Percentiles rank a stretch among this genome's conserved stretches.
These are phyloP conservation scores for Papilio protenor DNA, from an alignment of 2,888 invertebrate species.

Conservation along the genomic window DNA sequence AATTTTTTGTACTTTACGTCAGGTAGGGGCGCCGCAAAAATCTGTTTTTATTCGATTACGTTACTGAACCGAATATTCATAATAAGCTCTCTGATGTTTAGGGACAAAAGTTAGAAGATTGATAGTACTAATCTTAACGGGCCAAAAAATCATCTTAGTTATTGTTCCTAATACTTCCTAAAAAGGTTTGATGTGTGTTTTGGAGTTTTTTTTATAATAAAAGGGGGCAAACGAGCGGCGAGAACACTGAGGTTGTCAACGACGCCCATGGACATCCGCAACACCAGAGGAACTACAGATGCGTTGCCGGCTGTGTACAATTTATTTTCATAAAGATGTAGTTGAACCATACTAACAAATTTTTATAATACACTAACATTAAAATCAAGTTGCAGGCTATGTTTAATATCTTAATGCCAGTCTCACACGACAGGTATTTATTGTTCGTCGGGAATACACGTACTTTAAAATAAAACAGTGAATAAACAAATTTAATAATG, in stretches of 20 bases:
- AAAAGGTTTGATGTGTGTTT: not conserved
- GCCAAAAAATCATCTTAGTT: not conserved
- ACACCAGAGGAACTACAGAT: too few relatives aligned
- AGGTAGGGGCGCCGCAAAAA: too few relatives aligned
- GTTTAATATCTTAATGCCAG: conserved; percentile 30
- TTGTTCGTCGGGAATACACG: conserved; percentile 11
- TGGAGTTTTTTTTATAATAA: too few relatives aligned
- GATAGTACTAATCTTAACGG: not conserved
- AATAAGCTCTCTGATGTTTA: not conserved
- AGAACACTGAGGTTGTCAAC: too few relatives aligned
- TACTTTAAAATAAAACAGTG: conserved; percentile 5
- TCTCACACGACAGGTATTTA: conserved; percentile 40
- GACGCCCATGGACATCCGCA: too few relatives aligned
- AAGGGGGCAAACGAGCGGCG: too few relatives aligned
- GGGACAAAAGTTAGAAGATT: not conserved
- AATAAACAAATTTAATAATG: conserved; percentile 16
- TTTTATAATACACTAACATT: conserved; percentile 17
- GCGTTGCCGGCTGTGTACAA: too few relatives aligned
- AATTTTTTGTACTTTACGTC: too few relatives aligned
- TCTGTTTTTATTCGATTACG: too few relatives aligned
- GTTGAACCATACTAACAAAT: not conserved
- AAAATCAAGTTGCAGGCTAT: conserved; percentile 24
- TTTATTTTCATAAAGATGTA: not conserved
- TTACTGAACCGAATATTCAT: too few relatives aligned
- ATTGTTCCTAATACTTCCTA: not conserved